Percentiles rank a stretch among this genome's conserved stretches.
These are phyloP conservation scores for Callimorpha dominula DNA, from an alignment of 2,888 invertebrate species.

Conservation along the genomic window DNA sequence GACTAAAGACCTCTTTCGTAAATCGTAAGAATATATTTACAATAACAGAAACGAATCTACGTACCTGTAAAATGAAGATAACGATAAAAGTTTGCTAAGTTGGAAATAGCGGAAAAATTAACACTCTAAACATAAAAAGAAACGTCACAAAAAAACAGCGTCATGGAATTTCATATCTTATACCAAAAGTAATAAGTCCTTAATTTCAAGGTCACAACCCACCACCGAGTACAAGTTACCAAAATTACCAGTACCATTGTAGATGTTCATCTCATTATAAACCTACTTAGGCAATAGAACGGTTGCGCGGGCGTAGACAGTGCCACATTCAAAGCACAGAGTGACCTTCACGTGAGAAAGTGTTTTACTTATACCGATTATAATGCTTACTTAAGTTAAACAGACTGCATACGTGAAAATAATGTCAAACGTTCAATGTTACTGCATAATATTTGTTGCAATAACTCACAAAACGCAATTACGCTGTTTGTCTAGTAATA, in stretches of 20 bases:
- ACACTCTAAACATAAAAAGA: too few species aligned
- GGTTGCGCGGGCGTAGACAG: slow-evolving; percentile 53
- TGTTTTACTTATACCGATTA: slow-evolving; percentile 75
- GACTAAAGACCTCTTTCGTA: too few species aligned
- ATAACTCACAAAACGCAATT: slow-evolving; percentile 5
- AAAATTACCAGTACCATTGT: not conserved
- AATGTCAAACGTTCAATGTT: slow-evolving; percentile 37
- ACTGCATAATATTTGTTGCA: slow-evolving; percentile 15
- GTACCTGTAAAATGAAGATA: too few species aligned
- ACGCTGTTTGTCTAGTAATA: not conserved
- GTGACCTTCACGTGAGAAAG: slow-evolving; percentile 79
- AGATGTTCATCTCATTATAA: slow-evolving; percentile 52
- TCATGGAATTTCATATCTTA: too few species aligned
- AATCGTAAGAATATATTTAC: too few species aligned
- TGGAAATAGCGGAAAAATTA: too few species aligned
- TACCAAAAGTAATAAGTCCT: not conserved
- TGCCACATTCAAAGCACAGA: slow-evolving; percentile 67
- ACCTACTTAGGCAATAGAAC: slow-evolving; percentile 48
- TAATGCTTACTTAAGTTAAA: slow-evolving; percentile 54
- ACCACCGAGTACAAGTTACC: not conserved
- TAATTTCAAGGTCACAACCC: not conserved
- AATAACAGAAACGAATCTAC: too few species aligned
- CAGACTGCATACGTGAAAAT: slow-evolving; percentile 47
- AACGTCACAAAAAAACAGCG: too few species aligned
- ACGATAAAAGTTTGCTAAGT: too few species aligned